These are phyloP conservation scores for Ostrea edulis DNA, from an alignment of 1,140 invertebrate species.

Conservation along the genomic window DNA sequence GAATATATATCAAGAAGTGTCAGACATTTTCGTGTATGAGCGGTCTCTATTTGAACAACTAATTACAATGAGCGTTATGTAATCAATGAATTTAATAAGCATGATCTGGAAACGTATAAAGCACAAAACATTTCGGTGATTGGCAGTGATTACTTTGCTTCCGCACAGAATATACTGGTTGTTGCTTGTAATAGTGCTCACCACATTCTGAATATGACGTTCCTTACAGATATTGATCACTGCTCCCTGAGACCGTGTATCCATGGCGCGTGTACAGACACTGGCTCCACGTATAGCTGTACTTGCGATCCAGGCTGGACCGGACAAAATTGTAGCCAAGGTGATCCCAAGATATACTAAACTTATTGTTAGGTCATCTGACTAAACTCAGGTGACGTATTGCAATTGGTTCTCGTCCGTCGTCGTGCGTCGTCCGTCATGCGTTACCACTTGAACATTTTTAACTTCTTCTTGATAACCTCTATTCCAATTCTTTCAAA, in stretches of 20 bases:
- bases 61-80: constrained; percentile 4
- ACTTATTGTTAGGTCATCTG: too few relatives aligned
- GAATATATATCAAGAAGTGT: constrained; percentile 66
- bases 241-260: constrained; percentile 27
- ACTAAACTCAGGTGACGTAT: too few relatives aligned
- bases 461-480: too few relatives aligned
- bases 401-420: too few relatives aligned
- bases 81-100: neutral
- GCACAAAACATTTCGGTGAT: neutral
- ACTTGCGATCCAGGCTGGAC: constrained; percentile 43
- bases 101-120: neutral
- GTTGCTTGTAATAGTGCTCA: too few relatives aligned
- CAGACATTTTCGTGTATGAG: neutral
- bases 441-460: too few relatives aligned
- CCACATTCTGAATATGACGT: too few relatives aligned
- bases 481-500: too few relatives aligned
- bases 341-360: neutral
- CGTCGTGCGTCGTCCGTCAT: too few relatives aligned
- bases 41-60: neutral
- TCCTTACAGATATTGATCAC: neutral
- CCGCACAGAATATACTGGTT: too few relatives aligned
- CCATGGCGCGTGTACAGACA: constrained; percentile 38
- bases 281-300: neutral
- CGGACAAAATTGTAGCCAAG: constrained; percentile 5
- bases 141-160: too few relatives aligned